Percentiles rank a stretch among this genome's conserved stretches.
Conservation (phyloP, 2,888 invertebrate genomes). For the Sabatieria punctata region DNA sequence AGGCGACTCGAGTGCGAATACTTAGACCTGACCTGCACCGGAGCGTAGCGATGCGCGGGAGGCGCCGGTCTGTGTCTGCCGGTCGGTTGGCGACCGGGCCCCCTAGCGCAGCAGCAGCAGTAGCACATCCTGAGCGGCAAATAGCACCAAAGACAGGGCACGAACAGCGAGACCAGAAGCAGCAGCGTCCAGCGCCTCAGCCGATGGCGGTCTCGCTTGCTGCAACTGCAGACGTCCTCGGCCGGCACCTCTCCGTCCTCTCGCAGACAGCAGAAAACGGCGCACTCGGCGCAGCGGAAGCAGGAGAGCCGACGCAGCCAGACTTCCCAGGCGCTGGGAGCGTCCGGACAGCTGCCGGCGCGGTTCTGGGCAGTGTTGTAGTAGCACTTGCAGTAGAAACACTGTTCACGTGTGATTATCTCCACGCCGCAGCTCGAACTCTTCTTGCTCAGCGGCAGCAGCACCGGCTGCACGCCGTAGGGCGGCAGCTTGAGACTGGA, state of each 20-base stretch:
- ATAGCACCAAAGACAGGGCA: slow-evolving; percentile 88
- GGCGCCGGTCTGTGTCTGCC: too few species aligned
- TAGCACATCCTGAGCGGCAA: slow-evolving; percentile 65
- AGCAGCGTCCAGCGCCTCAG: slow-evolving; percentile 73
- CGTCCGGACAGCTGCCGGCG: slow-evolving; percentile 52
- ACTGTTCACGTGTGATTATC: slow-evolving; percentile 27
- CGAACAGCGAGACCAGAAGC: slow-evolving; percentile 61
- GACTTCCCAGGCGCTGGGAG: slow-evolving; percentile 61
- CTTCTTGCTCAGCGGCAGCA: too few species aligned
- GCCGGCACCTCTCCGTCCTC: slow-evolving; percentile 30
- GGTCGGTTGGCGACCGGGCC: too few species aligned
- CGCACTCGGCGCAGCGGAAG: slow-evolving; percentile 66
- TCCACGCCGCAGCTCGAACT: background rate
- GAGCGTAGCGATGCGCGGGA: too few species aligned
- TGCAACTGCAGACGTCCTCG: slow-evolving; percentile 49
- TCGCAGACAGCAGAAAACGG: slow-evolving; percentile 85
- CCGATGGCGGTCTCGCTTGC: too few species aligned
- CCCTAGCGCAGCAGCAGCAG: too few species aligned
- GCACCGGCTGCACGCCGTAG: background rate
- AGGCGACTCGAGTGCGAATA: too few species aligned
- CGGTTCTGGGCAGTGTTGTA: slow-evolving; percentile 66
- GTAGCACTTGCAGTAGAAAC: slow-evolving; percentile 39
- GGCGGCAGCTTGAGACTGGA: background rate
- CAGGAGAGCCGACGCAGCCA: slow-evolving; percentile 67
- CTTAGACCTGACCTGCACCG: too few species aligned